A percentile compares a stretch with the other conserved stretches of the same genome.
These are phyloP conservation scores for Panulirus ornatus DNA, from an alignment of 1,140 invertebrate species.

Conservation along the genomic window DNA sequence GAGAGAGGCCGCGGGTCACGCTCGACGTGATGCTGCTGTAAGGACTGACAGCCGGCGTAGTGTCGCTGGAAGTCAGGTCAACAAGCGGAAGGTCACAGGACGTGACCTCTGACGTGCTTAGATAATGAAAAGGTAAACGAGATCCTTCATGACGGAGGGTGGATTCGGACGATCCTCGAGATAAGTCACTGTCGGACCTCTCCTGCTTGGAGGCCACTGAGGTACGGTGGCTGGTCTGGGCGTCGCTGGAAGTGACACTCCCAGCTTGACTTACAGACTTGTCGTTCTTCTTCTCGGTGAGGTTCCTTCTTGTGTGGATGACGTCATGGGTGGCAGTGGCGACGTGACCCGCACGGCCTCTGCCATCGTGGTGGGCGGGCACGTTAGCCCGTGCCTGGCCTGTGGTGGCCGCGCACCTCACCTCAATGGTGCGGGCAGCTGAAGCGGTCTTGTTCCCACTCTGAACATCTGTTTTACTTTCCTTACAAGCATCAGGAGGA, in stretches of 20 bases:
- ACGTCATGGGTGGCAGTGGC: neutral
- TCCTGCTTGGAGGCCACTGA: neutral
- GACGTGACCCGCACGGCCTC: neutral
- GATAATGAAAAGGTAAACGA: slow-evolving; percentile 21
- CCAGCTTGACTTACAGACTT: neutral
- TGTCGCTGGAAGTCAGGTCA: slow-evolving; percentile 49
- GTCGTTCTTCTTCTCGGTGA: neutral
- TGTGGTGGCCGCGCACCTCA: too few species aligned
- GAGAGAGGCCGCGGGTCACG: neutral
- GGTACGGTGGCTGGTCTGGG: neutral
- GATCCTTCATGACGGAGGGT: slow-evolving; percentile 42
- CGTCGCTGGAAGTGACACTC: neutral
- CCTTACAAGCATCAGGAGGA: neutral
- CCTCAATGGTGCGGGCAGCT: too few species aligned
- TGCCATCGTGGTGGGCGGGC: neutral
- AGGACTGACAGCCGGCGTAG: slow-evolving; percentile 49
- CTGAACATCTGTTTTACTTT: neutral
- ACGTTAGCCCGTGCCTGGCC: too few species aligned
- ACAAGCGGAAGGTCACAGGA: slow-evolving; percentile 31
- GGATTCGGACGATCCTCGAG: slow-evolving; percentile 26
- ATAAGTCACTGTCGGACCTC: neutral
- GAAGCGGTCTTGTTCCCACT: neutral
- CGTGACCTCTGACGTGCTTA: slow-evolving; percentile 44
- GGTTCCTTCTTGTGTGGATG: neutral
- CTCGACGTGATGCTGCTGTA: slow-evolving; percentile 33